Conservation (phyloP, 2,113 vertebrate species). For the Furnarius figulus region DNA sequence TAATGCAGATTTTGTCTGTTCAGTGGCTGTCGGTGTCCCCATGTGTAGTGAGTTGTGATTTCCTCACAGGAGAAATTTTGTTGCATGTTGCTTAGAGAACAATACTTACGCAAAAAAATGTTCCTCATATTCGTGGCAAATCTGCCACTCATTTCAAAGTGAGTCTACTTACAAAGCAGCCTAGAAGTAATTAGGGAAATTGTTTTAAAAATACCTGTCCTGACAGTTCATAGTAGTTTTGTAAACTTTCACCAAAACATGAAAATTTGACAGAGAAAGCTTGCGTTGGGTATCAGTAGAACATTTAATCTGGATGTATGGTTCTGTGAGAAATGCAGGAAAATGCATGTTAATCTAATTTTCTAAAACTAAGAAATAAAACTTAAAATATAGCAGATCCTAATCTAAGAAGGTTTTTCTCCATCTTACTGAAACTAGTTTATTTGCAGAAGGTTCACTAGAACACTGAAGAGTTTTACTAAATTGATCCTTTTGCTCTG, state of each 20-base stretch:
- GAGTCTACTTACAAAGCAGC: not conserved
- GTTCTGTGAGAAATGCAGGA: not conserved
- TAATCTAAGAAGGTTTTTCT: not conserved
- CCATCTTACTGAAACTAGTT: not conserved
- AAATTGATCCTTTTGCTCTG: not conserved
- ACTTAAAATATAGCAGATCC: not conserved
- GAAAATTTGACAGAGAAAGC: not conserved
- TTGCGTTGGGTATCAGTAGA: not conserved
- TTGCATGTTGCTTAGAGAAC: not conserved
- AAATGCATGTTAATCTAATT: not conserved
- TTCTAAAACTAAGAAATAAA: not conserved
- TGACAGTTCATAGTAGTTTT: not conserved
- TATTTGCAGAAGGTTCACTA: not conserved
- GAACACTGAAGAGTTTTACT: not conserved
- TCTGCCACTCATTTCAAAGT: not conserved
- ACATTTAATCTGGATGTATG: not conserved
- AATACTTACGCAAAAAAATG: not conserved
- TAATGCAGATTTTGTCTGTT: not conserved
- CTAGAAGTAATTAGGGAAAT: not conserved
- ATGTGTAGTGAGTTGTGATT: not conserved
- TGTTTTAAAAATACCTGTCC: not conserved
- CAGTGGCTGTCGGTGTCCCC: accelerated
- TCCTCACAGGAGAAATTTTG: not conserved
- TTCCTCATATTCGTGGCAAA: not conserved
- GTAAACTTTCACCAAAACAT: not conserved